Evolutionary conservation across 1,140 invertebrate genomes (phyloP).

Genomic region (Luehdorfia chinensis): DNA sequence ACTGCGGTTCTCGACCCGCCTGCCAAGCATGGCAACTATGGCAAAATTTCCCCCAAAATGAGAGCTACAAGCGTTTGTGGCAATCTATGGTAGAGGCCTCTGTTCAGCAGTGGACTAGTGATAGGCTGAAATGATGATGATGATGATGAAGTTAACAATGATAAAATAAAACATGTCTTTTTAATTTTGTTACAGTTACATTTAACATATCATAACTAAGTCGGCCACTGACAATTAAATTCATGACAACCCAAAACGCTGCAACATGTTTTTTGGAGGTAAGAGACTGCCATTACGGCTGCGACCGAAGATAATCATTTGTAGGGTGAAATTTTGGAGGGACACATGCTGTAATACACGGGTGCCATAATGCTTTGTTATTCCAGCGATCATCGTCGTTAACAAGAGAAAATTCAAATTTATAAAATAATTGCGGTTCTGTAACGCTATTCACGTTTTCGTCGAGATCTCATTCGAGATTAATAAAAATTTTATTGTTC

Average conservation of each 20-base stretch:
- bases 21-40: no score
- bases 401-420: constrained; percentile 22
- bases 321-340: constrained; percentile 3
- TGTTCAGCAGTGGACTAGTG: no score
- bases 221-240: constrained; percentile 1
- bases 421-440: constrained; percentile 33
- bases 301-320: constrained; percentile 13
- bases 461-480: constrained; percentile 46
- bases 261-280: constrained; percentile 11
- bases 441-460: constrained; percentile 27
- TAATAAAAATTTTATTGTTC: constrained; percentile 62
- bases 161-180: no score
- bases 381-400: constrained; percentile 21
- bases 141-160: no score
- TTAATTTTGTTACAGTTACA: no score
- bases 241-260: not conserved
- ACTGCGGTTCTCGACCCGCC: no score
- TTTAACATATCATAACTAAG: no score
- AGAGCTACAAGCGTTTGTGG: no score
- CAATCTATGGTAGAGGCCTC: no score
- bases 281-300: constrained; percentile 15
- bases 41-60: no score
- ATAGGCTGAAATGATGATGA: no score
- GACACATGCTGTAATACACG: constrained; percentile 9
- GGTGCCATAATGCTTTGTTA: constrained; percentile 24